These are phyloP conservation scores for Ophioderma brevispina DNA, from an alignment of 35 echinoderm and acorn worm genomes.

Conservation along the genomic window DNA sequence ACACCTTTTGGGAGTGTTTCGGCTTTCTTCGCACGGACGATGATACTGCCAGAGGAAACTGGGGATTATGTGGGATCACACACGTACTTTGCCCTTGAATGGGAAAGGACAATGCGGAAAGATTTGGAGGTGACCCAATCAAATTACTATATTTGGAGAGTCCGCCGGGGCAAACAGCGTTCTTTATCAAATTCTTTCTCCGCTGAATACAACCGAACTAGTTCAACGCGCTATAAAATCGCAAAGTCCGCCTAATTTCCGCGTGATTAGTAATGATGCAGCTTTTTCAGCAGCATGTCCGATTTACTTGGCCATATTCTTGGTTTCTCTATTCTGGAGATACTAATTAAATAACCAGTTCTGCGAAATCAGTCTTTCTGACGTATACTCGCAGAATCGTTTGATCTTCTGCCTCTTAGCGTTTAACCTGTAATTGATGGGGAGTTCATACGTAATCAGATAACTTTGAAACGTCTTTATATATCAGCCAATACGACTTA, in stretches of 20 bases:
- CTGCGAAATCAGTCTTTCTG: background rate
- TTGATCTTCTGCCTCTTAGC: background rate
- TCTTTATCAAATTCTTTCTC: constrained; percentile 5
- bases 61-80: constrained; percentile 84
- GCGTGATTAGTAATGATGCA: background rate
- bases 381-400: background rate
- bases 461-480: background rate
- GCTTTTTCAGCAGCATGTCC: background rate
- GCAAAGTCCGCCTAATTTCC: background rate
- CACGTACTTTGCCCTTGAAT: constrained; percentile 51
- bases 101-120: constrained; percentile 75
- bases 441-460: constrained; percentile 15
- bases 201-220: background rate
- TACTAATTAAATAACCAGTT: too few relatives aligned
- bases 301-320: background rate
- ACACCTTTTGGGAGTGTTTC: constrained; percentile 63
- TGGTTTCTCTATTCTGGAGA: background rate
- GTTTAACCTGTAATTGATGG: constrained; percentile 44
- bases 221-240: constrained; percentile 31
- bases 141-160: constrained; percentile 81
- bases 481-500: constrained; percentile 29
- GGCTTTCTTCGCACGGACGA: constrained; percentile 75
- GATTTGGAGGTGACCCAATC: constrained; percentile 69
- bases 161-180: constrained; percentile 72
- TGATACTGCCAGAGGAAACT: constrained; percentile 60